Evolutionary conservation across 2,113 vertebrate species (phyloP).

Genomic region (Lophius piscatorius): DNA sequence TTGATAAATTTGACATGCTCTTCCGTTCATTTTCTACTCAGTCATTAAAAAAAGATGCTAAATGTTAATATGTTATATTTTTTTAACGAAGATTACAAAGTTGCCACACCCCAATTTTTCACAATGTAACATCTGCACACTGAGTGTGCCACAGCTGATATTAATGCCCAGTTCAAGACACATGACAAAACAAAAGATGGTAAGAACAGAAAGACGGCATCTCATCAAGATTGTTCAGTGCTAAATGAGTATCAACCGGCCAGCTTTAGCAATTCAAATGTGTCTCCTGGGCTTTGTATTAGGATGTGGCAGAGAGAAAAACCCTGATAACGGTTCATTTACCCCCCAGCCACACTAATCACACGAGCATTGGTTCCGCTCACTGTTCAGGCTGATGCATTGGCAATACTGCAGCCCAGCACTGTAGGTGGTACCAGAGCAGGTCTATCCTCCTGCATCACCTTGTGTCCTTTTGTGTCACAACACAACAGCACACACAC

Average conservation of each 20-base stretch:
- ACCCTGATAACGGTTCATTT: conserved; percentile 79
- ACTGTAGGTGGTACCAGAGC: conserved; percentile 44
- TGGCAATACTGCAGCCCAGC: conserved; percentile 58
- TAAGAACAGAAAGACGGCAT: conserved; percentile 44
- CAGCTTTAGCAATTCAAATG: conserved; percentile 67
- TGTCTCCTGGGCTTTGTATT: conserved; percentile 64
- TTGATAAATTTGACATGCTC: conserved; percentile 11
- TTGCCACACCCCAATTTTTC: conserved; percentile 10
- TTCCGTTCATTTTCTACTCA: conserved; percentile 25
- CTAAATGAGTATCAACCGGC: conserved; percentile 45
- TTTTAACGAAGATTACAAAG: conserved; percentile 36
- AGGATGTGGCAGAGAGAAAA: conserved; percentile 68
- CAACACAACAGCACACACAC: too few species aligned
- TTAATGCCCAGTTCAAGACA: conserved; percentile 60
- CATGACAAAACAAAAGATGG: conserved; percentile 64
- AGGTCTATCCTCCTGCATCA: conserved; percentile 29
- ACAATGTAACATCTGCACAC: conserved; percentile 30
- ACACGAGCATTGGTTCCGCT: conserved; percentile 72
- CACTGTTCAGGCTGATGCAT: conserved; percentile 64
- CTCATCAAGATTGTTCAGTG: conserved; percentile 52
- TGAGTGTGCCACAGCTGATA: conserved; percentile 51
- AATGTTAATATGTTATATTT: conserved; percentile 20
- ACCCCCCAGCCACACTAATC: conserved; percentile 79
- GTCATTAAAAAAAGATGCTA: conserved; percentile 16
- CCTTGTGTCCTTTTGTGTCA: conserved; percentile 13